Base-by-base conservation (phyloP, 2,113 vertebrate genomes). In the Hemibagrus wyckioides region DNA sequence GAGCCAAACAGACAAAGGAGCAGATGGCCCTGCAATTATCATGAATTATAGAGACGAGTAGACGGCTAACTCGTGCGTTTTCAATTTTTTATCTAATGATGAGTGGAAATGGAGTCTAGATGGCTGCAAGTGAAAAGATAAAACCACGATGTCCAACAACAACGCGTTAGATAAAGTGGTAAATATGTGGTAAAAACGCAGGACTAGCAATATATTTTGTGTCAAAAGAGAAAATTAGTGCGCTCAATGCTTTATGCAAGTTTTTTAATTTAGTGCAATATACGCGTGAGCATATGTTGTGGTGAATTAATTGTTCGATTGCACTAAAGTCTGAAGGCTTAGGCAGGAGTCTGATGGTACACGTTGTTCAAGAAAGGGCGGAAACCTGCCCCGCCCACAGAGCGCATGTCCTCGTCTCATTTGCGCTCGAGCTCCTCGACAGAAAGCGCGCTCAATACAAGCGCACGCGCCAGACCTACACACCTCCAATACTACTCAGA, bases 1-100 rank as follows among this genome's bases (percentile, higher is more conserved):
- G 94, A 96, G 95, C 94, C 95, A 90, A 21, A 73, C 41, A 88
- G 87, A 94, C 94, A 95, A 95, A 94, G 91, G 92, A 91, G 88
- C 95, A 96, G 95, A 94, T 96, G 95, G 94, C 91, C 89, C 85
- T 90, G 88, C 90, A 89, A 90, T 89, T 89, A 91, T 61, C 79
- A 92, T 92, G 76, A 90, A 93, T 92, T 87, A 91, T 90, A 80
- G 86, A 83, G 41, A 93, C 88, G 39, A 84, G 39, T 25, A 54
- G 33, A 63, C 65, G 67, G 65, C 61, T 19, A 81, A 83, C 54
- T 67, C 44, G 73, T 59, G 54, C 41, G 5, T 84, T 17, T 85
- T 84, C 25, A 6, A 54, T n/a, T 76, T 44, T 50, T 15, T 75
- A 59, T 84, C 41, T 52, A 76, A n/a, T 30, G 30, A 28, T 65